Conservation (phyloP, 2,797 vertebrate genomes). For the Craterocephalus amniculus region DNA sequence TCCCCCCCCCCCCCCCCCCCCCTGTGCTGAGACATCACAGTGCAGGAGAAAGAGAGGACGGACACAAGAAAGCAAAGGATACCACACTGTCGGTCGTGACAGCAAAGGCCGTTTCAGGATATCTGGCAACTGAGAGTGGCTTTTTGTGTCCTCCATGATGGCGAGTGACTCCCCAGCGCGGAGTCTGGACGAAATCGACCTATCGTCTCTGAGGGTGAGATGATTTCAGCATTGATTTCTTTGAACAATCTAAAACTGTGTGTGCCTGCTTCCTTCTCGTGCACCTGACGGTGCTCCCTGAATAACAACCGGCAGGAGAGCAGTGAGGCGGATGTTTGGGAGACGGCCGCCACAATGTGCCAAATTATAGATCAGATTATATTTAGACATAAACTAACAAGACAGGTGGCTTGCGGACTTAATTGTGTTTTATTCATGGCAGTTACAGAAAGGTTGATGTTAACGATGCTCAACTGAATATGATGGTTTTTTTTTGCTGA, state of each 20-base stretch:
- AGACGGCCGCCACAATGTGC: constrained; percentile 57
- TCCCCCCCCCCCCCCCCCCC: too few species aligned
- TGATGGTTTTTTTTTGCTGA: constrained; percentile 68
- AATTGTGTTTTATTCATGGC: constrained; percentile 18
- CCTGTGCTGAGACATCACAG: constrained; percentile 26
- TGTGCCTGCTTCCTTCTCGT: constrained; percentile 11
- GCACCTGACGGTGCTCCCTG: constrained; percentile 64
- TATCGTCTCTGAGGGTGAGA: constrained; percentile 92
- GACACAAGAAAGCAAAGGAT: constrained; percentile 12
- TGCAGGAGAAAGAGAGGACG: constrained; percentile 14
- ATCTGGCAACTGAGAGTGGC: constrained; percentile 38
- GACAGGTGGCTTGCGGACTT: constrained; percentile 32
- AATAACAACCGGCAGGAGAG: constrained; percentile 54
- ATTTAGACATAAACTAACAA: constrained; percentile 35
- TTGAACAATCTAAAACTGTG: neutral
- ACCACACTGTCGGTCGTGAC: constrained; percentile 59
- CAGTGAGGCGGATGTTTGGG: constrained; percentile 56
- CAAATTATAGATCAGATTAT: constrained; percentile 51
- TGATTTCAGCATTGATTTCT: neutral
- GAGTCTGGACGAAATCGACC: constrained; percentile 94
- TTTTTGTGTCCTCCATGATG: constrained; percentile 84
- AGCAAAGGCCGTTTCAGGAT: constrained; percentile 60
- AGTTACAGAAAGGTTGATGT: constrained; percentile 16
- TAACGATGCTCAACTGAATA: constrained; percentile 29
- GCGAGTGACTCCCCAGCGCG: constrained; percentile 94